A percentile compares a stretch with the other conserved stretches of the same genome.
phyloP scores from a whole-genome alignment of 2,888 invertebrate genomes.

The Pachydiplax longipennis region DNA sequence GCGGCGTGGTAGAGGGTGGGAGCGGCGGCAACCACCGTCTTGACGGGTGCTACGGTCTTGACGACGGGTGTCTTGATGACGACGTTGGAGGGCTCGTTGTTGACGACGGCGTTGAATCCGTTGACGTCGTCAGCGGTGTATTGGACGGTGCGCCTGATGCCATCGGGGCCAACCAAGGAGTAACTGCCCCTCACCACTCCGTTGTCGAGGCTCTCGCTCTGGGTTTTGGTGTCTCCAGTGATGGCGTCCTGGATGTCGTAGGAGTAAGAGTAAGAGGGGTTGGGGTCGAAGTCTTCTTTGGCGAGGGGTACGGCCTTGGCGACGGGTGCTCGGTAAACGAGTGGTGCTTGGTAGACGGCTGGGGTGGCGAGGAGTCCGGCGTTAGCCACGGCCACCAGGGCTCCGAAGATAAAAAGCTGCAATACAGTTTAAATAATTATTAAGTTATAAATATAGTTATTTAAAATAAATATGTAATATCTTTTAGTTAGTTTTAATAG shows the following conservation, averaged over 20 bases:
- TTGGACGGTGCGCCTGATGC: conserved; percentile 39
- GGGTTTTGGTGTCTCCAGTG: conserved; percentile 46
- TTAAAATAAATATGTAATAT: not conserved
- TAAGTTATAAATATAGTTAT: not conserved
- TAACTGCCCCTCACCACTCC: conserved; percentile 44
- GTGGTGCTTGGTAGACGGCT: conserved; percentile 47
- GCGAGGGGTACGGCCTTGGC: not conserved
- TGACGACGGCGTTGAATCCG: conserved; percentile 46
- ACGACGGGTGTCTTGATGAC: conserved; percentile 54
- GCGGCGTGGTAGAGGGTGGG: conserved; percentile 5
- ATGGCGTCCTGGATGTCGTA: conserved; percentile 39
- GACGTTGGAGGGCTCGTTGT: conserved; percentile 35
- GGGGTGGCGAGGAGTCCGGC: conserved; percentile 48
- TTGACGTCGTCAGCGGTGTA: conserved; percentile 46
- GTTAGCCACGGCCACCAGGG: conserved; percentile 50
- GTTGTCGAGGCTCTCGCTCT: conserved; percentile 24
- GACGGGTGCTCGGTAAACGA: conserved; percentile 50
- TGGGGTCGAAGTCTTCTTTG: conserved; percentile 10
- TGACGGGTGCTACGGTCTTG: conserved; percentile 51
- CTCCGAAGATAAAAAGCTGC: conserved; percentile 48
- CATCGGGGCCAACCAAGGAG: conserved; percentile 31
- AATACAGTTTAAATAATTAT: not conserved
- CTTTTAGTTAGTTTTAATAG: no score
- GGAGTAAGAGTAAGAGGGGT: conserved; percentile 32
- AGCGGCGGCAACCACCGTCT: not conserved